A percentile compares a stretch with the other conserved stretches of the same genome.
Evolutionary conservation across 2,888 invertebrate genomes (phyloP).

Genomic region (Deilephila elpenor): DNA sequence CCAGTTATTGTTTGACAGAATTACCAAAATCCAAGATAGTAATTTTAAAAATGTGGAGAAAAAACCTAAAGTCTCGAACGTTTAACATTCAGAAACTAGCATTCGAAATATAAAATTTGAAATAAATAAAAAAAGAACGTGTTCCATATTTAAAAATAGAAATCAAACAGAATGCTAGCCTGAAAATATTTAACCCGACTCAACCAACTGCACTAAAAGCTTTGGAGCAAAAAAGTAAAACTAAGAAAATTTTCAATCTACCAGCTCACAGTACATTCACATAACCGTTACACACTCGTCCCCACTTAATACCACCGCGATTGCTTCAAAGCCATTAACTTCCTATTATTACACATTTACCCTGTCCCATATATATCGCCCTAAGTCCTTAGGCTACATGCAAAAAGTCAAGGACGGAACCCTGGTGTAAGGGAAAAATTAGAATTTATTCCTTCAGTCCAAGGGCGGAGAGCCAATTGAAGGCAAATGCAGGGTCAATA

Average conservation of each 20-base stretch:
- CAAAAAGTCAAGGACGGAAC: conserved; percentile 47
- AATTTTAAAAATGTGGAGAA: no score
- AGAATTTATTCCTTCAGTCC: conserved; percentile 32
- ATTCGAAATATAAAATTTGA: no score
- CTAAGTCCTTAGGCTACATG: conserved; percentile 38
- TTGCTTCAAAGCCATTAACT: conserved; percentile 26
- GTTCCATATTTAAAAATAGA: no score
- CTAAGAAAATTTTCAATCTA: conserved; percentile 5
- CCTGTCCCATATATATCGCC: conserved; percentile 34
- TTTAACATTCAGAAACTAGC: no score
- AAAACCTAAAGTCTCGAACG: no score
- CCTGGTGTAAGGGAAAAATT: conserved; percentile 41
- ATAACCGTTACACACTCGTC: conserved; percentile 23
- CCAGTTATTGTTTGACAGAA: no score
- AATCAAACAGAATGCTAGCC: no score
- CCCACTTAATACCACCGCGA: conserved; percentile 24
- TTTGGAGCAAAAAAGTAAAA: background rate
- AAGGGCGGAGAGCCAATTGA: conserved; percentile 13
- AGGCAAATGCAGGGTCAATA: conserved; percentile 19
- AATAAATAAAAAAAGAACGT: no score
- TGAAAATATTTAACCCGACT: background rate
- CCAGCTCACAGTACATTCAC: background rate
- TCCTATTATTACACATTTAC: conserved; percentile 38
- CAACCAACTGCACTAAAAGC: background rate
- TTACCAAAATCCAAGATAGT: no score